A percentile compares a stretch with the other conserved stretches of the same genome.
Conservation (phyloP, 2,888 invertebrate genomes). For the Chymomyza amoena region DNA sequence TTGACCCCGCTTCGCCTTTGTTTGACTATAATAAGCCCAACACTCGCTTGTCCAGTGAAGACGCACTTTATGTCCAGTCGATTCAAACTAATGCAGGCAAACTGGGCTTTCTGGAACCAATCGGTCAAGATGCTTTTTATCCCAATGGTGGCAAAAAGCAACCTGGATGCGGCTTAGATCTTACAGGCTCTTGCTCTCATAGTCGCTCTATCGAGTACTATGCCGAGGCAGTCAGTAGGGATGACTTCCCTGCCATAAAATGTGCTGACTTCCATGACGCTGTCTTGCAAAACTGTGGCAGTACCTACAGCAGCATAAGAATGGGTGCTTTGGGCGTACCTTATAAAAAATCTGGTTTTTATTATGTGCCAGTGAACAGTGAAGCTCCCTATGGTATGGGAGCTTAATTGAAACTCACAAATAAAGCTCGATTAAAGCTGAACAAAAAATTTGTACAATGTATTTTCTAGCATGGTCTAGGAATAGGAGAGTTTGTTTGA, state of each 20-base stretch:
- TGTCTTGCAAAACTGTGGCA: slow-evolving; percentile 56
- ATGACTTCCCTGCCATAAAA: slow-evolving; percentile 62
- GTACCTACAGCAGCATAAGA: slow-evolving; percentile 59
- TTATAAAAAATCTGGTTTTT: slow-evolving; percentile 64
- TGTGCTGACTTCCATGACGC: slow-evolving; percentile 73
- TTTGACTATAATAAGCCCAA: slow-evolving; percentile 58
- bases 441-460: background rate
- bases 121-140: slow-evolving; percentile 80
- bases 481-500: no score
- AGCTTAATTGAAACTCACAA: slow-evolving; percentile 16
- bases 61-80: slow-evolving; percentile 76
- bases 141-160: slow-evolving; percentile 81
- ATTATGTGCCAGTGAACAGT: slow-evolving; percentile 69
- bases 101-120: slow-evolving; percentile 73
- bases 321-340: slow-evolving; percentile 65
- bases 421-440: background rate
- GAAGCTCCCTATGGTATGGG: slow-evolving; percentile 62
- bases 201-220: slow-evolving; percentile 78
- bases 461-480: no score
- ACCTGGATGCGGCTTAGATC: slow-evolving; percentile 79
- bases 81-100: slow-evolving; percentile 74
- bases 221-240: slow-evolving; percentile 77
- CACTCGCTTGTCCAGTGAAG: slow-evolving; percentile 58
- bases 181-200: slow-evolving; percentile 78
- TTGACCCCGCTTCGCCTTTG: slow-evolving; percentile 75